Percentiles rank a stretch among this genome's conserved stretches.
These are phyloP conservation scores for Amphimallon solstitiale DNA, from an alignment of 2,888 invertebrate species.

Conservation along the genomic window DNA sequence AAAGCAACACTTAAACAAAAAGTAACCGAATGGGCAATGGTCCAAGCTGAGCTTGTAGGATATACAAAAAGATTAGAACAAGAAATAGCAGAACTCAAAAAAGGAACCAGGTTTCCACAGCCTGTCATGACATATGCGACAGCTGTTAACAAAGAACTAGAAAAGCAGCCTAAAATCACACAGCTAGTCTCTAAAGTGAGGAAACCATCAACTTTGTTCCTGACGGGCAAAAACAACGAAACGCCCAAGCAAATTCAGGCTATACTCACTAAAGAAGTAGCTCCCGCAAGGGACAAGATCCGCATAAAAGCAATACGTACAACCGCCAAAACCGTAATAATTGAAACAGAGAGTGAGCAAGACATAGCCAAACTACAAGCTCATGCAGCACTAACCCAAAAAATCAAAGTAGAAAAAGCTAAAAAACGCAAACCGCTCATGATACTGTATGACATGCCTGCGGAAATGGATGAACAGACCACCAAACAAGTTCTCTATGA, in stretches of 20 bases:
- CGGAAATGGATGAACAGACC: no score
- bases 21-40: not conserved
- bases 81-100: not conserved
- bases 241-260: not conserved
- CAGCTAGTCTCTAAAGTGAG: not conserved
- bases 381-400: not conserved
- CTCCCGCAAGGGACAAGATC: not conserved
- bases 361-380: not conserved
- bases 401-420: not conserved
- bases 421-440: slow-evolving; percentile 21
- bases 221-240: not conserved
- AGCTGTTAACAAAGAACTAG: not conserved
- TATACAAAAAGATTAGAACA: not conserved
- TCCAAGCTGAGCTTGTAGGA: not conserved
- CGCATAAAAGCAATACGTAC: not conserved
- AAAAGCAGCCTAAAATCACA: not conserved
- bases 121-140: not conserved
- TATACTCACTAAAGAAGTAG: not conserved
- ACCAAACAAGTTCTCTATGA: slow-evolving; percentile 1
- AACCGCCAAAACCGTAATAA: not conserved
- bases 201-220: not conserved
- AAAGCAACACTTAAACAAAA: not conserved
- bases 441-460: slow-evolving; percentile 17
- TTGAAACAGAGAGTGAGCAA: no score
- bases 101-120: not conserved